A percentile compares a stretch with the other conserved stretches of the same genome.
These are phyloP conservation scores for Amphipoea oculea DNA, from an alignment of 2,888 invertebrate genomes.

Conservation along the genomic window DNA sequence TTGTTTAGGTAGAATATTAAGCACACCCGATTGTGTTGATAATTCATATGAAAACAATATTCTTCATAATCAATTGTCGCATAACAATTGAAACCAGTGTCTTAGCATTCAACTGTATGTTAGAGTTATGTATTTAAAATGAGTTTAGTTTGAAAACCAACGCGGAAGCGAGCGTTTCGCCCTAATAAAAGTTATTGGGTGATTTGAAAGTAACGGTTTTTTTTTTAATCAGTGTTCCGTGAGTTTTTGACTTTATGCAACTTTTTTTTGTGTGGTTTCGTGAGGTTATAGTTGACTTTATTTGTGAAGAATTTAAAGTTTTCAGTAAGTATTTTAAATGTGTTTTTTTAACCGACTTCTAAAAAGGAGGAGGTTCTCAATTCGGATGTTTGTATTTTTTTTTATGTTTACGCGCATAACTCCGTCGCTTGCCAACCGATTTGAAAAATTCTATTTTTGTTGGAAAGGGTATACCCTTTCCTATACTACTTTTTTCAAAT, in stretches of 20 bases:
- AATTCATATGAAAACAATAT: slow-evolving; percentile 45
- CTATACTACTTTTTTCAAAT: neutral
- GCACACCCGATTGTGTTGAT: slow-evolving; percentile 23
- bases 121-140: neutral
- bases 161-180: neutral
- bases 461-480: no score
- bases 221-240: neutral
- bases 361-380: no score
- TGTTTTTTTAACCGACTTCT: no score
- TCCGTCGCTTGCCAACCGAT: no score
- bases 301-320: neutral
- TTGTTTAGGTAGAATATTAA: slow-evolving; percentile 19
- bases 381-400: no score
- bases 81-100: slow-evolving; percentile 23
- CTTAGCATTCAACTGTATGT: slow-evolving; percentile 27
- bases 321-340: slow-evolving; percentile 5
- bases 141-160: neutral
- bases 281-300: neutral
- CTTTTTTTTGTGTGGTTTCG: neutral
- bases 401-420: no score
- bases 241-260: neutral
- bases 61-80: slow-evolving; percentile 13
- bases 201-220: neutral
- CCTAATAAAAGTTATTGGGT: neutral
- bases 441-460: no score